Percentiles rank a stretch among this genome's conserved stretches.
These are phyloP conservation scores for Octonoba sinensis DNA, from an alignment of 2,888 invertebrate species.

Conservation along the genomic window DNA sequence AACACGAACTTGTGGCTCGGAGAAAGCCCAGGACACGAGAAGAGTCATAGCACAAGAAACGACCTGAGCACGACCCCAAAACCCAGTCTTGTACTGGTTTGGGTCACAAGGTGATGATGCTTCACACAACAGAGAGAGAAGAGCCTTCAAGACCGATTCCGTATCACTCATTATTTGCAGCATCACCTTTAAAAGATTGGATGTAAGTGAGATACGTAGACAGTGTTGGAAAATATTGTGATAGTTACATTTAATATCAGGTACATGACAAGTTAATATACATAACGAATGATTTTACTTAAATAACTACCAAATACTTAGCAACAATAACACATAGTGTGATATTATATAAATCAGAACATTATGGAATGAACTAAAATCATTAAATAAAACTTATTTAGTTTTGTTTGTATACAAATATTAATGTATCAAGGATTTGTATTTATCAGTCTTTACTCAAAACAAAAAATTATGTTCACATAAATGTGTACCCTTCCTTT, in stretches of 20 bases:
- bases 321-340: too few species aligned
- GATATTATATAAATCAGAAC: too few species aligned
- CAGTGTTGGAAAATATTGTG: background rate
- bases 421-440: too few species aligned
- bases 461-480: too few species aligned
- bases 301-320: background rate
- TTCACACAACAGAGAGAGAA: conserved; percentile 89
- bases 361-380: too few species aligned
- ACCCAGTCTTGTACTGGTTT: conserved; percentile 89
- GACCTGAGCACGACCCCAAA: conserved; percentile 92
- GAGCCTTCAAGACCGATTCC: conserved; percentile 83
- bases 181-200: conserved; percentile 73
- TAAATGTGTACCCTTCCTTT: too few species aligned
- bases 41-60: conserved; percentile 93
- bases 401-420: too few species aligned
- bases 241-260: background rate
- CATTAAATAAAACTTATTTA: too few species aligned
- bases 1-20: conserved; percentile 83
- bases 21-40: conserved; percentile 92
- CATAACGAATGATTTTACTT: too few species aligned
- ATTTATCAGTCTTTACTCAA: too few species aligned
- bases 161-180: conserved; percentile 85
- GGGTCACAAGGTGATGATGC: conserved; percentile 85
- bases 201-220: background rate
- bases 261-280: background rate